Conservation (phyloP, 2,113 vertebrate genomes). For the Aix galericulata region DNA sequence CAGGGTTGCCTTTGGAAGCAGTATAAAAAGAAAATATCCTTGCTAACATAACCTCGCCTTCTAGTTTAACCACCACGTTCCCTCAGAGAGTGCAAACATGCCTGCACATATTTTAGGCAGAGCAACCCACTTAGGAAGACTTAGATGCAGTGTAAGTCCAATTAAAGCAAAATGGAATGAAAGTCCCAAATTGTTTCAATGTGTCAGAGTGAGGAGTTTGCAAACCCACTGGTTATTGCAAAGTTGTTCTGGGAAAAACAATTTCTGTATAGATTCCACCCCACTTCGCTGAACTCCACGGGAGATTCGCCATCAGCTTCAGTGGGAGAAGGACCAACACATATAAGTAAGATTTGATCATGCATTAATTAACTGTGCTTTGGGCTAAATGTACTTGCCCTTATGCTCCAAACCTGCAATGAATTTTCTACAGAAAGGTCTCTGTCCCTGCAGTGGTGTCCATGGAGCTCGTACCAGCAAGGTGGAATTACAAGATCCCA, state of each 20-base stretch:
- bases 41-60: conserved; percentile 49
- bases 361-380: background rate
- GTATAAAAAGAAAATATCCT: conserved; percentile 61
- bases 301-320: conserved; percentile 10
- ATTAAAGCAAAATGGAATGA: conserved; percentile 57
- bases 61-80: conserved; percentile 47
- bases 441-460: background rate
- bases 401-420: background rate
- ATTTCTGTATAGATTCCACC: conserved; percentile 17
- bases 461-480: background rate
- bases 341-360: background rate
- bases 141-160: conserved; percentile 37
- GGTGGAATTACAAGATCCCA: background rate
- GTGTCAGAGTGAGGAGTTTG: conserved; percentile 32
- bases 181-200: conserved; percentile 68
- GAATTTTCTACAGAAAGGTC: background rate
- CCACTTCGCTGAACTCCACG: conserved; percentile 5
- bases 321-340: background rate
- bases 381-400: background rate
- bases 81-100: conserved; percentile 59
- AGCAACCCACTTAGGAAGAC: conserved; percentile 49
- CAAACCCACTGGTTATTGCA: conserved; percentile 49
- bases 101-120: conserved; percentile 52
- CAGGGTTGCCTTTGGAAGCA: conserved; percentile 65
- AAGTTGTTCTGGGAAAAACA: conserved; percentile 55